Percentiles rank a stretch among this genome's conserved stretches.
These are phyloP conservation scores for Cossypha niveicapilla DNA, from an alignment of 2,797 vertebrate species.

Conservation along the genomic window DNA sequence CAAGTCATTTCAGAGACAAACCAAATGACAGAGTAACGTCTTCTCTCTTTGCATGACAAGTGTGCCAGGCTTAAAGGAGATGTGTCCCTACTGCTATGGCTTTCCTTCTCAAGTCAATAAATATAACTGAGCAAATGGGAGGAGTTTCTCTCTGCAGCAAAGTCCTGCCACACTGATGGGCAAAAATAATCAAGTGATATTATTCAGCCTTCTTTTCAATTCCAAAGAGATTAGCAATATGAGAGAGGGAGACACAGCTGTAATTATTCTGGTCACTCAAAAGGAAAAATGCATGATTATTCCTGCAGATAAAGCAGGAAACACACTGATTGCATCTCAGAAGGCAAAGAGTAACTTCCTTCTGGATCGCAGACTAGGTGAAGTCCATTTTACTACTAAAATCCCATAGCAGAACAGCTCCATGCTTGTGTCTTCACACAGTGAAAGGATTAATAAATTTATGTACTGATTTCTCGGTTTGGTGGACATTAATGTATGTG, in stretches of 20 bases:
- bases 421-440: not conserved
- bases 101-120: not conserved
- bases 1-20: not conserved
- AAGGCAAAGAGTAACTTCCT: not conserved
- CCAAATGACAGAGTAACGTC: not conserved
- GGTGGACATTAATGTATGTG: not conserved
- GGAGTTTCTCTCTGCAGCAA: no score
- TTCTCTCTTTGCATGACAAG: not conserved
- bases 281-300: not conserved
- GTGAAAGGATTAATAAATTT: not conserved
- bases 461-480: not conserved
- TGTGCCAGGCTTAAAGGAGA: not conserved
- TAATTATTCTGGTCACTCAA: not conserved
- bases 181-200: not conserved
- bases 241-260: not conserved
- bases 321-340: not conserved
- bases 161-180: no score
- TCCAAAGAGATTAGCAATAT: not conserved
- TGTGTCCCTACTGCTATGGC: not conserved
- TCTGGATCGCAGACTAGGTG: not conserved
- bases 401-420: not conserved
- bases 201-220: not conserved
- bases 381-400: not conserved
- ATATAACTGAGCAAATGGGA: not conserved
- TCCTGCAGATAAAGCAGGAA: not conserved